phyloP scores from a whole-genome alignment of 2,797 vertebrate species.

The Pristis pectinata region DNA sequence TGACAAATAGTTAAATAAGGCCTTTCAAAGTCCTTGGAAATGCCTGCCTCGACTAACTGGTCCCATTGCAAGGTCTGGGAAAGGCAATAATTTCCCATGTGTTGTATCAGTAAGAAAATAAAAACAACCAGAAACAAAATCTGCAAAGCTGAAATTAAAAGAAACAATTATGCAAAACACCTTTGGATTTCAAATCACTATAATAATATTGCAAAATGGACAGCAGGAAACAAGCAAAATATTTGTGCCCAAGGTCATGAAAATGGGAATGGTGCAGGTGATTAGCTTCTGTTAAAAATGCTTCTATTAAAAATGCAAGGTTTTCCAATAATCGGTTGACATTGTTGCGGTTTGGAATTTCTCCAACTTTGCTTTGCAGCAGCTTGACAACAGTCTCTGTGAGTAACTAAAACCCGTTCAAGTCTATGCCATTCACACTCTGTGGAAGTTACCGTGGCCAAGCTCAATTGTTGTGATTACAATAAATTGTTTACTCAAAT shows the following conservation, averaged over 20 bases:
- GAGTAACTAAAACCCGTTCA: neutral
- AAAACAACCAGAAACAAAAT: neutral
- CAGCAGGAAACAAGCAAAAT: neutral
- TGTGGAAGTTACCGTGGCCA: neutral
- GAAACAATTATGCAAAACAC: neutral
- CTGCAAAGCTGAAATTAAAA: neutral
- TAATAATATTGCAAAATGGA: neutral
- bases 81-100: neutral
- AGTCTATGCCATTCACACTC: neutral
- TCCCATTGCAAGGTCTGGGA: neutral
- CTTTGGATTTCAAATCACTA: neutral
- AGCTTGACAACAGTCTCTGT: neutral
- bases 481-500: neutral
- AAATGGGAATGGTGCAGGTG: neutral
- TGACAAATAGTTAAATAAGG: neutral
- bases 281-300: conserved; percentile 4
- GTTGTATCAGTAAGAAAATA: no score
- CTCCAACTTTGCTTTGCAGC: neutral
- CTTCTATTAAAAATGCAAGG: neutral
- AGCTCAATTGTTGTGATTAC: no score
- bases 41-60: no score
- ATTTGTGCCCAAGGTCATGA: neutral
- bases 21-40: neutral
- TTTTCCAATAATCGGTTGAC: neutral
- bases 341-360: neutral